These are phyloP conservation scores for Apteryx mantelli DNA, from an alignment of 2,113 vertebrate species.

Conservation along the genomic window DNA sequence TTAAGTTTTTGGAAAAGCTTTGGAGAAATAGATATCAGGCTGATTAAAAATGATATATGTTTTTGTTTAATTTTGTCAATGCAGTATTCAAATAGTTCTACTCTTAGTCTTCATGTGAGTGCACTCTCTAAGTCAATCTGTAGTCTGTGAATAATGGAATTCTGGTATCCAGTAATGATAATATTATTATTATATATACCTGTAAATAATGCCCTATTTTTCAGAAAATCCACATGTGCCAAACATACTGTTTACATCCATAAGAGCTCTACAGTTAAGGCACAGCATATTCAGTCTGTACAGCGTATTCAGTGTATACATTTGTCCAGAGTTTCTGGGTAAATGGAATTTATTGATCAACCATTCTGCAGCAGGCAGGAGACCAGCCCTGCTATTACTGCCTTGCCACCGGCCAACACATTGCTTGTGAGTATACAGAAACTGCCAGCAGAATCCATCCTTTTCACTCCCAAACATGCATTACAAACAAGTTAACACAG, in stretches of 20 bases:
- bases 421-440: not conserved
- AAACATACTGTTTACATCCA: not conserved
- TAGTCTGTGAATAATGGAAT: not conserved
- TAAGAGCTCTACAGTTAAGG: not conserved
- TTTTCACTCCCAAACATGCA: not conserved
- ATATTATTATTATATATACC: not conserved
- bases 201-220: not conserved
- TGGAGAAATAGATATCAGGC: not conserved
- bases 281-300: not conserved
- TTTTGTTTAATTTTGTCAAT: not conserved
- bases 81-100: not conserved
- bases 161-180: not conserved
- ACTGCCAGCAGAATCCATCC: not conserved
- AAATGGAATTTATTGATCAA: fast-evolving
- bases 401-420: not conserved
- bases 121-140: not conserved
- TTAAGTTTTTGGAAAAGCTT: not conserved
- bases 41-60: not conserved
- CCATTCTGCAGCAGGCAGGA: not conserved
- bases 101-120: not conserved
- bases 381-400: not conserved
- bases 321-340: not conserved
- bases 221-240: not conserved
- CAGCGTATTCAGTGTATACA: fast-evolving
- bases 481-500: not conserved